Percentiles rank a stretch among this genome's conserved stretches.
phyloP scores from a whole-genome alignment of 2,888 invertebrate genomes.

The Ennomos fuscantarius region DNA sequence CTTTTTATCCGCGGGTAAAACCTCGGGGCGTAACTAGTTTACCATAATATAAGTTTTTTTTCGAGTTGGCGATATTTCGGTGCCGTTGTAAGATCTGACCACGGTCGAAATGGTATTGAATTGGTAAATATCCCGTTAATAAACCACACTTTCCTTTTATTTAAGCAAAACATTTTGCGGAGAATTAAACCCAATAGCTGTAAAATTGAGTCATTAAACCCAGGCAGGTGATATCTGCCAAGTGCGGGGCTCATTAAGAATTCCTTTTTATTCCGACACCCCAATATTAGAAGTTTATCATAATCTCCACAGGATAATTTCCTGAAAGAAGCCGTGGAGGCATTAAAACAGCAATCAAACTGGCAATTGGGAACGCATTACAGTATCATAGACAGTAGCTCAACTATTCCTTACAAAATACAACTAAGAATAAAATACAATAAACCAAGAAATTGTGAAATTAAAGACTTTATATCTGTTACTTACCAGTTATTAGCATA shows the following conservation, averaged over 20 bases:
- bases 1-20: too few relatives aligned
- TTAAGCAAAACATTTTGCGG: neutral
- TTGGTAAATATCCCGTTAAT: too few relatives aligned
- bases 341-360: conserved; percentile 81
- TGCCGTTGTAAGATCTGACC: too few relatives aligned
- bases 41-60: too few relatives aligned
- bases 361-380: conserved; percentile 62
- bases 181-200: conserved; percentile 20
- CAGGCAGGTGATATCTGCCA: conserved; percentile 22
- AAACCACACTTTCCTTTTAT: neutral
- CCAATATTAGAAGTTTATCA: conserved; percentile 44
- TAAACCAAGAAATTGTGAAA: too few relatives aligned
- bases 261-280: conserved; percentile 38
- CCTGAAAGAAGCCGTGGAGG: conserved; percentile 60
- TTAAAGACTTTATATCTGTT: too few relatives aligned
- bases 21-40: too few relatives aligned
- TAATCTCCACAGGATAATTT: conserved; percentile 59
- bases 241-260: conserved; percentile 25
- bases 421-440: neutral
- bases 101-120: too few relatives aligned
- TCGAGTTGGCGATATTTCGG: too few relatives aligned
- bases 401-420: neutral
- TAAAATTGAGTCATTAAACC: conserved; percentile 27
- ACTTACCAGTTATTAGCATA: too few relatives aligned
- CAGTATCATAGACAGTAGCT: conserved; percentile 8